Evolutionary conservation across 2,797 vertebrate genomes (phyloP), one percentile per base, ranked within the genome.

Genomic region (Ctenochaetus hawaiiensis): DNA sequence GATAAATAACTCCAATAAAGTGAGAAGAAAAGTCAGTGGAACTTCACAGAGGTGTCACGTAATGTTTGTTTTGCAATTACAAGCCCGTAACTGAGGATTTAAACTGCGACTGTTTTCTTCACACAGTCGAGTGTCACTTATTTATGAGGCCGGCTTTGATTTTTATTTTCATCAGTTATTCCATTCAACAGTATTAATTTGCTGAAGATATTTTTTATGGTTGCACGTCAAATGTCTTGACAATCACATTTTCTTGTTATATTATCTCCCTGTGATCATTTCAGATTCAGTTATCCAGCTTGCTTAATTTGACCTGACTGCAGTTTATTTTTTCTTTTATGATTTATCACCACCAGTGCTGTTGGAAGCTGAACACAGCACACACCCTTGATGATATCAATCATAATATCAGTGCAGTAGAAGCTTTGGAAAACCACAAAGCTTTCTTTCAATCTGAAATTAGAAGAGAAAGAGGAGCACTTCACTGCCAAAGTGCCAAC

Each of bases 371-470:
- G 18, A 37, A 64, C 41, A 17, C 22, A 65, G 45, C 22, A 54
- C 13, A 18, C 4, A 12, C 12, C 45, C 53, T 48, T 58, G 20
- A 70, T 45, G 41, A 56, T 62, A 43, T 64, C 20, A 71, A 45
- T 77, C 16, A 59, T 12, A 10, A 48, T 51, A 67, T 72, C 53
- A 69, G n/a, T 65, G 45, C 51, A 61, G 23, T 10, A 17, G 13
- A 57, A 20, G 41, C 13, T 69, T 54, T 62, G 0, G 0, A 59
- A 77, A 63, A 67, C 14, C 14, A 74, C 43, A 72, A 66, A 81
- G 58, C 41, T 67, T 51, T 81, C 43, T 70, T 77, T 82, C 54
- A 60, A 77, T 66, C 63, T 71, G 22, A 77, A 82, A 81, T 77
- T 22, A 70, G 65, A 80, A 17, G 41, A 56, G 22, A 71, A 64